These are phyloP conservation scores for Todus mexicanus DNA, from an alignment of 2,797 vertebrate genomes.

Conservation along the genomic window DNA sequence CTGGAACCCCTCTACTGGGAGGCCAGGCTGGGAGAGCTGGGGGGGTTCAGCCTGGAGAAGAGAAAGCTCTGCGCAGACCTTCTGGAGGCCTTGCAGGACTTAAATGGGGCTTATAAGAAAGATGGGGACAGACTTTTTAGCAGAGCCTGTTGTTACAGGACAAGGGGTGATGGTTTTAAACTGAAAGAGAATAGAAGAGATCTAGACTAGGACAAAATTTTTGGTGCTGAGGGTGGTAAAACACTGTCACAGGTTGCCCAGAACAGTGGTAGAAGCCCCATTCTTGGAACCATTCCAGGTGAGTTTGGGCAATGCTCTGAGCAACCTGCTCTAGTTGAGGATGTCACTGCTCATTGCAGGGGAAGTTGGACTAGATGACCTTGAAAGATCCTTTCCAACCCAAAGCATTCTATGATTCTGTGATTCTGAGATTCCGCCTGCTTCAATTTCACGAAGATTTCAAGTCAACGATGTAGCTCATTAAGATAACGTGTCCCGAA, in stretches of 20 bases:
- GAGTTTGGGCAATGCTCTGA: background rate
- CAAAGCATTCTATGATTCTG: background rate
- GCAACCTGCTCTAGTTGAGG: background rate
- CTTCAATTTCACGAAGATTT: background rate
- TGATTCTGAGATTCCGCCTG: background rate
- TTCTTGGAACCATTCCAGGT: background rate
- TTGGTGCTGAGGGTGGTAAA: background rate
- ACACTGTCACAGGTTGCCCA: background rate
- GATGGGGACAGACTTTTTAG: background rate
- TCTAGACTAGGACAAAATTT: background rate
- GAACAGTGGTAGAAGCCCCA: background rate
- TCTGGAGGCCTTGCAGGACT: background rate
- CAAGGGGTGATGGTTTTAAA: background rate
- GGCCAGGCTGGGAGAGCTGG: background rate
- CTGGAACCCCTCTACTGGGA: background rate
- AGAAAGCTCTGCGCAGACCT: background rate
- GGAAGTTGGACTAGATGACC: background rate
- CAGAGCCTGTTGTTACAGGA: background rate
- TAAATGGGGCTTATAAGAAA: background rate
- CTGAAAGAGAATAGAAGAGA: background rate
- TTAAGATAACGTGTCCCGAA: rapidly evolving
- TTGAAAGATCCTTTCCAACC: background rate
- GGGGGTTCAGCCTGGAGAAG: background rate
- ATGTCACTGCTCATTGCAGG: background rate
- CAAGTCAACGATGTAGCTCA: rapidly evolving